Evolutionary conservation across 2,113 vertebrate genomes (phyloP).

Genomic region (Sphaerodactylus townsendi): DNA sequence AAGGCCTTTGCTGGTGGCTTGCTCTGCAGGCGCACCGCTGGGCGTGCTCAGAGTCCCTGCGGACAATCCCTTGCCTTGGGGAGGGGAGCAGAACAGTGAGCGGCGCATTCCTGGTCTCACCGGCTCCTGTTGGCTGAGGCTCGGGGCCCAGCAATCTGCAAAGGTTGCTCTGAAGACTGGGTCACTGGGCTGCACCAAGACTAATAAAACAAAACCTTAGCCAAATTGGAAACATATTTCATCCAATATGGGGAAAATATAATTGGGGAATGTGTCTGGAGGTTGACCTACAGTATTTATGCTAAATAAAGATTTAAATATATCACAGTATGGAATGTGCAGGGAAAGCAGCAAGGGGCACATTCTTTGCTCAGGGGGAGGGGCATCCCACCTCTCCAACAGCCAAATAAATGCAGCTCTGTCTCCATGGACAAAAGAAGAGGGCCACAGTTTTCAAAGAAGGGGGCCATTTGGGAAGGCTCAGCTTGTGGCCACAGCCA

Average conservation of each 20-base stretch:
- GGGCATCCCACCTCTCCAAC: conserved; percentile 8
- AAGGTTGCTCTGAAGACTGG: conserved; percentile 57
- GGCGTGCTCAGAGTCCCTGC: neutral
- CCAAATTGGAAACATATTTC: conserved; percentile 77
- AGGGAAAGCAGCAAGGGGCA: conserved; percentile 48
- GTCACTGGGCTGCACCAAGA: conserved; percentile 64
- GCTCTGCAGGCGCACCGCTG: too few species aligned
- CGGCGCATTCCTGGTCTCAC: conserved; percentile 53
- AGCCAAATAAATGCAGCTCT: conserved; percentile 10
- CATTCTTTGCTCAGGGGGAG: neutral
- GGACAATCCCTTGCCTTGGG: neutral
- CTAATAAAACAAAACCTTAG: conserved; percentile 76
- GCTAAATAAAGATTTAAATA: conserved; percentile 68
- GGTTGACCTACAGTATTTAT: conserved; percentile 73
- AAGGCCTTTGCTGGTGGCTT: too few species aligned
- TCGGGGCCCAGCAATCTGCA: conserved; percentile 52
- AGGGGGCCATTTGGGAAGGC: neutral
- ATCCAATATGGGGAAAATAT: conserved; percentile 69
- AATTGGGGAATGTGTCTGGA: conserved; percentile 74
- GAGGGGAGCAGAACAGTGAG: neutral
- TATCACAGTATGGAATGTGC: conserved; percentile 57
- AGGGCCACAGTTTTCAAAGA: neutral
- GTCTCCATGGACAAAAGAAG: neutral
- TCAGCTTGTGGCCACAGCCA: too few species aligned
- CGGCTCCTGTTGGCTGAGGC: conserved; percentile 43